Evolutionary conservation across 2,888 invertebrate species (phyloP).

Genomic region (Microplitis manilae): DNA sequence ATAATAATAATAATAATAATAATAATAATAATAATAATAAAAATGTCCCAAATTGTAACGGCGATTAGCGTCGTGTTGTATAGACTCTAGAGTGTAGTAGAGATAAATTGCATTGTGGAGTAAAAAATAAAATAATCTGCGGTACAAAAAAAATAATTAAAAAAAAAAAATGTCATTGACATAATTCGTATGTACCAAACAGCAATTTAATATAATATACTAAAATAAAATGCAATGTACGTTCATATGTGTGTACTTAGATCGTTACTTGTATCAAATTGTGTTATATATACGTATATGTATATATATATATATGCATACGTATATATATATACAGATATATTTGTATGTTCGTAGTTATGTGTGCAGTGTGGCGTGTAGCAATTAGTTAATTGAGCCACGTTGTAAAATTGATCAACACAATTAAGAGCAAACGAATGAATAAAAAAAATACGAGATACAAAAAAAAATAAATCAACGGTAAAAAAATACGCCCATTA

Average conservation of each 20-base stretch:
- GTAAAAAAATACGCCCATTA: slow-evolving; percentile 25
- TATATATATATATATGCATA: slow-evolving; percentile 53
- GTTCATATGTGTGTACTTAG: slow-evolving; percentile 12
- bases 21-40: slow-evolving; percentile 32
- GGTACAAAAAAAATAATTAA: background rate
- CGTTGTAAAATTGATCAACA: slow-evolving; percentile 19
- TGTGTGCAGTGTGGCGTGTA: slow-evolving; percentile 66
- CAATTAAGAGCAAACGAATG: slow-evolving; percentile 7
- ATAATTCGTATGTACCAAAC: slow-evolving; percentile 35
- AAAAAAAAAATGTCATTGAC: slow-evolving; percentile 5
- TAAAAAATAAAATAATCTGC: slow-evolving; percentile 6
- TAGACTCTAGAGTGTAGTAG: slow-evolving; percentile 67
- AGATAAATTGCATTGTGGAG: slow-evolving; percentile 39
- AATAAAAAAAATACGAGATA: slow-evolving; percentile 28
- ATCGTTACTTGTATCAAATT: slow-evolving; percentile 57
- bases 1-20: slow-evolving; percentile 22
- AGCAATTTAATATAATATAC: slow-evolving; percentile 17
- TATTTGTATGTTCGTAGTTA: slow-evolving; percentile 54
- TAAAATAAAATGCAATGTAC: slow-evolving; percentile 3
- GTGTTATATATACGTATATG: slow-evolving; percentile 49
- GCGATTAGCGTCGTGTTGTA: slow-evolving; percentile 67
- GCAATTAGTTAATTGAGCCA: slow-evolving; percentile 59
- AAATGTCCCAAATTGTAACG: slow-evolving; percentile 52
- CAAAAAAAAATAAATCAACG: slow-evolving; percentile 15
- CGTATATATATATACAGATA: slow-evolving; percentile 57